phyloP scores from a whole-genome alignment of 2,797 vertebrate species.

The Pterois miles region DNA sequence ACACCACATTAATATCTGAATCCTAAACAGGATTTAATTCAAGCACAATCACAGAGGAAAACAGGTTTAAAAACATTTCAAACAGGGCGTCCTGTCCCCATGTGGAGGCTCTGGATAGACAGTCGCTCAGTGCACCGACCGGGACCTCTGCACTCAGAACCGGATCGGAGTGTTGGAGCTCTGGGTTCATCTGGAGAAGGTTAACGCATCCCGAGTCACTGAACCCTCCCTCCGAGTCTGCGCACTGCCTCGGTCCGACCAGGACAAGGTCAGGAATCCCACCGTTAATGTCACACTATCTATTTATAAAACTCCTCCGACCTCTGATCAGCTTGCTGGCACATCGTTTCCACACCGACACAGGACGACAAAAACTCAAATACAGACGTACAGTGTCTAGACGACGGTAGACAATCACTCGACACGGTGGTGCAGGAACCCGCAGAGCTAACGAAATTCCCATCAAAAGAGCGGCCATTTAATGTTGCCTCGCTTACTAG shows the following conservation, averaged over 20 bases:
- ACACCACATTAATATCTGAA: too few species aligned
- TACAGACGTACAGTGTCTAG: neutral
- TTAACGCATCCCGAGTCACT: constrained; percentile 38
- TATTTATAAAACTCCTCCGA: constrained; percentile 71
- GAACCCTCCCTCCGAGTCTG: constrained; percentile 52
- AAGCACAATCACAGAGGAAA: neutral
- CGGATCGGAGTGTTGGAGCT: neutral
- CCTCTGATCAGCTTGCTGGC: neutral
- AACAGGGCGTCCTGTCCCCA: too few species aligned
- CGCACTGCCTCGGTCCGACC: constrained; percentile 2
- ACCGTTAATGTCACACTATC: constrained; percentile 69
- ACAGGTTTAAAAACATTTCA: neutral
- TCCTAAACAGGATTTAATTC: neutral
- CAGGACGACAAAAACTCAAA: neutral
- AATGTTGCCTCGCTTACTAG: neutral
- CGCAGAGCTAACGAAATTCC: neutral
- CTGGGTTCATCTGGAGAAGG: constrained; percentile 5
- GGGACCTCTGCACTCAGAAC: neutral
- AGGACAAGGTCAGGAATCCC: constrained; percentile 72
- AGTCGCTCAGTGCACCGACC: neutral
- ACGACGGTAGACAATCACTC: neutral
- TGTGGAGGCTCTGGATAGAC: neutral
- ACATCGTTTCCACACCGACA: neutral
- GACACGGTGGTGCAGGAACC: neutral
- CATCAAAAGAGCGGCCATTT: neutral